phyloP scores from a whole-genome alignment of 2,113 vertebrate genomes.

The Pachypanchax playfairii region DNA sequence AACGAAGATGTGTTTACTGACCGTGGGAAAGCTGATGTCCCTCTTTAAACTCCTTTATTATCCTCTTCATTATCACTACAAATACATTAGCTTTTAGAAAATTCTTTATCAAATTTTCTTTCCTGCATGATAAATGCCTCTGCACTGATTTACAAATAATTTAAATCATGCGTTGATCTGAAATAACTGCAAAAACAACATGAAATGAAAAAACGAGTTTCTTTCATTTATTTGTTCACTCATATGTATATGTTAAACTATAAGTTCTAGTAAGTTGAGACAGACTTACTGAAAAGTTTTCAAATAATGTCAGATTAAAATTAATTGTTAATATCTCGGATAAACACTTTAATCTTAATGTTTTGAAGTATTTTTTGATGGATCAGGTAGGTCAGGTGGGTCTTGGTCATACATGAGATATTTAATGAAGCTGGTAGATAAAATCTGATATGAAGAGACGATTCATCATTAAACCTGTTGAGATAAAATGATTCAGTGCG shows the following conservation, averaged over 20 bases:
- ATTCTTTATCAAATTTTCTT: not conserved
- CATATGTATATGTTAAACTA: no score
- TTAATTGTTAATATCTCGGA: no score
- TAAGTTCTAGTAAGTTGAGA: no score
- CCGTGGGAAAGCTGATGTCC: not conserved
- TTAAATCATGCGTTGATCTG: not conserved
- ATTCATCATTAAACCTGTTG: not conserved
- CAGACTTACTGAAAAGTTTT: no score
- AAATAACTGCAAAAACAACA: not conserved
- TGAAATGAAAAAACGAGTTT: not conserved
- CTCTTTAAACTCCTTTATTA: not conserved
- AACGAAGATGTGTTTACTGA: slow-evolving; percentile 2
- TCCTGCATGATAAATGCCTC: not conserved
- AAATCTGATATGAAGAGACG: not conserved
- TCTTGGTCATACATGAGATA: not conserved
- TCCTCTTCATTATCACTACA: not conserved
- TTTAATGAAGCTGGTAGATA: not conserved
- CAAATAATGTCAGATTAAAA: no score
- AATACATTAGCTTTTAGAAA: not conserved
- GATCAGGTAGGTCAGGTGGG: not conserved
- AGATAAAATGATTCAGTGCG: not conserved
- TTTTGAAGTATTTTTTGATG: not conserved
- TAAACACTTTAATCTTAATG: no score
- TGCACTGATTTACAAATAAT: no score
- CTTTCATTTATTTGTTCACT: no score